These are phyloP conservation scores for Eurystomus glaucurus DNA, from an alignment of 2,797 vertebrate species.

Conservation along the genomic window DNA sequence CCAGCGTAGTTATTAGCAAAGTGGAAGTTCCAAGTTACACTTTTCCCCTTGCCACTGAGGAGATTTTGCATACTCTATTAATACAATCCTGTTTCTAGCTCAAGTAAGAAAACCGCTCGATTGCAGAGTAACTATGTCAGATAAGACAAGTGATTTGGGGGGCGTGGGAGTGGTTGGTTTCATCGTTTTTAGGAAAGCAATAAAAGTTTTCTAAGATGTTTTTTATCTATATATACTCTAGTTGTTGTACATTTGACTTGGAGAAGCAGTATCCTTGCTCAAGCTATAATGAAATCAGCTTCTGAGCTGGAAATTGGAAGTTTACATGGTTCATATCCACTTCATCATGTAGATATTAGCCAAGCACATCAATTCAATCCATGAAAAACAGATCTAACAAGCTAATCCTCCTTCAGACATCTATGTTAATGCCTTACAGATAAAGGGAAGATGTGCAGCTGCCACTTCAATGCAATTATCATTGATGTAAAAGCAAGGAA, in stretches of 20 bases:
- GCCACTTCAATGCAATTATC: not conserved
- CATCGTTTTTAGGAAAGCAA: not conserved
- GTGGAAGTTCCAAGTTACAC: not conserved
- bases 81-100: not conserved
- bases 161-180: too few species aligned
- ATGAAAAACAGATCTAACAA: not conserved
- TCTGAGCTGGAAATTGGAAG: not conserved
- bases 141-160: not conserved
- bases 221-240: not conserved
- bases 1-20: not conserved
- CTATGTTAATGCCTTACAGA: not conserved
- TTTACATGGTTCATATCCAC: not conserved
- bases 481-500: not conserved
- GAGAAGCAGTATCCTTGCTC: not conserved
- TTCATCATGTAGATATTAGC: not conserved
- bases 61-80: not conserved
- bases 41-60: accelerated
- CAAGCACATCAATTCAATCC: not conserved
- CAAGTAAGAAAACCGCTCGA: not conserved
- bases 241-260: not conserved
- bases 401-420: not conserved
- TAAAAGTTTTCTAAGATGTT: not conserved
- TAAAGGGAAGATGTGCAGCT: not conserved
- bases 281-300: not conserved
- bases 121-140: not conserved